Percentiles rank a stretch among this genome's conserved stretches.
These are phyloP conservation scores for Drosophila paracracens DNA, from an alignment of 2,888 invertebrate species.

Conservation along the genomic window DNA sequence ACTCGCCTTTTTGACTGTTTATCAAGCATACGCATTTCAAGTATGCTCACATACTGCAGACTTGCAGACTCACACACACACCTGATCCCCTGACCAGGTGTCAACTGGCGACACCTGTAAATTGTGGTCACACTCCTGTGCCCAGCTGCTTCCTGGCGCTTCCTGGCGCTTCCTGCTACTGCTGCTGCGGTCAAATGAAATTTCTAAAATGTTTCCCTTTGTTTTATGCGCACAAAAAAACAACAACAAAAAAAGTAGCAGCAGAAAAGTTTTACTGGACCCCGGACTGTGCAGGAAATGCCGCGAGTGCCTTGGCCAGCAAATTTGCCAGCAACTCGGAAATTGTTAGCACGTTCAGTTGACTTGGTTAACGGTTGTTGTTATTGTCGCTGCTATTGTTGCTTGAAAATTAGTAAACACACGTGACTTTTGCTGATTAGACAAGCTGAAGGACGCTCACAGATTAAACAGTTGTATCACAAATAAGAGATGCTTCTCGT, in stretches of 20 bases:
- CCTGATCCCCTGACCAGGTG: constrained; percentile 53
- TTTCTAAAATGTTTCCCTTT: constrained; percentile 79
- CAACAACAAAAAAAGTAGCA: constrained; percentile 9
- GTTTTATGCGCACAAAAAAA: constrained; percentile 70
- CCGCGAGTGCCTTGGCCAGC: constrained; percentile 64
- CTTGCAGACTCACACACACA: neutral
- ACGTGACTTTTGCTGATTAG: constrained; percentile 60
- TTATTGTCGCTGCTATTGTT: constrained; percentile 16
- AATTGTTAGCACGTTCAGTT: constrained; percentile 80
- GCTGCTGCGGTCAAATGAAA: constrained; percentile 79
- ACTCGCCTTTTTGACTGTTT: constrained; percentile 8
- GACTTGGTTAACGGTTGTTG: constrained; percentile 52
- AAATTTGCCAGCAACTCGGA: constrained; percentile 64
- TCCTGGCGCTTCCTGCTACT: constrained; percentile 20
- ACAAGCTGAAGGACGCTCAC: constrained; percentile 35
- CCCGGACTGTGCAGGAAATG: constrained; percentile 60
- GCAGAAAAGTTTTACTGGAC: constrained; percentile 37
- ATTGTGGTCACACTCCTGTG: constrained; percentile 73
- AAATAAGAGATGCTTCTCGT: constrained; percentile 2
- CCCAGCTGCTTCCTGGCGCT: constrained; percentile 24
- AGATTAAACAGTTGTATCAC: constrained; percentile 16
- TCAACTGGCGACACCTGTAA: constrained; percentile 81
- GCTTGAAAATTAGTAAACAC: constrained; percentile 55
- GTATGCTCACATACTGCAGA: constrained; percentile 57
- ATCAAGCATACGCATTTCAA: constrained; percentile 55